Conservation (phyloP, 2,797 vertebrate genomes). For the Mormyrus proboscirostris region DNA sequence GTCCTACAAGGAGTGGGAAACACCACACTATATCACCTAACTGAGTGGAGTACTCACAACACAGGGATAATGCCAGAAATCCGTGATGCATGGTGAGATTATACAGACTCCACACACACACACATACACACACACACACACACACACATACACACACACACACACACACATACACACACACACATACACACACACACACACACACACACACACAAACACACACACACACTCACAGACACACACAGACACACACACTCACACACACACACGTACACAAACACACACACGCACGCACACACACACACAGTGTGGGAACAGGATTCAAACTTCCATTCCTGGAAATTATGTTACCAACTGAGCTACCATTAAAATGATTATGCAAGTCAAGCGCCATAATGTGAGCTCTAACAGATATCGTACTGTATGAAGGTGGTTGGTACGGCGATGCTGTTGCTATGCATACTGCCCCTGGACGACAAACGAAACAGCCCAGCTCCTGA, state of each 20-base stretch:
- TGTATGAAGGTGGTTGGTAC: slow-evolving; percentile 70
- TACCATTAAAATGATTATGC: neutral
- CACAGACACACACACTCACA: neutral
- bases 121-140: neutral
- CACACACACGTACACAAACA: neutral
- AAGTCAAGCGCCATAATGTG: neutral
- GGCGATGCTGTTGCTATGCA: slow-evolving; percentile 58
- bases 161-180: neutral
- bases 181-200: neutral
- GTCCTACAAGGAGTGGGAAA: neutral
- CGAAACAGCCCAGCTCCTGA: slow-evolving; percentile 62
- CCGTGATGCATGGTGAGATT: neutral
- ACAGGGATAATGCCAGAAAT: neutral
- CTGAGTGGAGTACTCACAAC: neutral
- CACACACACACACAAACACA: neutral
- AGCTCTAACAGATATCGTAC: neutral
- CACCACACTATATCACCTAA: neutral
- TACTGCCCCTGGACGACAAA: slow-evolving; percentile 62
- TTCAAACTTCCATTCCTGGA: neutral
- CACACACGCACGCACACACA: neutral
- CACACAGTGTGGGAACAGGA: neutral
- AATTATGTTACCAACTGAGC: neutral
- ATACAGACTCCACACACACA: neutral
- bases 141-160: neutral
- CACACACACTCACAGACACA: neutral